Evolutionary conservation across 2,888 invertebrate genomes (phyloP).

Genomic region (Margaritifera margaritifera): DNA sequence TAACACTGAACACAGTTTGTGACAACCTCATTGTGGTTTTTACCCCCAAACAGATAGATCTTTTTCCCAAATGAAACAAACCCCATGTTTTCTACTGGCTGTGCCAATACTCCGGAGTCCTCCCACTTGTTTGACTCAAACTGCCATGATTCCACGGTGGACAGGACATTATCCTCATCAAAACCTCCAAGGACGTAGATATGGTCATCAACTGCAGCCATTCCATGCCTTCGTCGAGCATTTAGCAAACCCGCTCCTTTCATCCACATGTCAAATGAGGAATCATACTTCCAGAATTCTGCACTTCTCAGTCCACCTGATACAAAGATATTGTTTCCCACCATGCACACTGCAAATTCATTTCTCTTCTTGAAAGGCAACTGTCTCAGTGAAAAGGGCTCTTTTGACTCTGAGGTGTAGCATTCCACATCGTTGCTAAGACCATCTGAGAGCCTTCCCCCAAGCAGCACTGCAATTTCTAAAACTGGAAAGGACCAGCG

Average conservation of each 20-base stretch:
- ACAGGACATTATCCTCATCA: slow-evolving; percentile 63
- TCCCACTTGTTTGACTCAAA: slow-evolving; percentile 58
- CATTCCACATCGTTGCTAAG: slow-evolving; percentile 66
- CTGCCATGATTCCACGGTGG: slow-evolving; percentile 63
- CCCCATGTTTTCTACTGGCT: slow-evolving; percentile 68
- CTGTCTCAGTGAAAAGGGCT: slow-evolving; percentile 56
- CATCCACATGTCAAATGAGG: slow-evolving; percentile 62
- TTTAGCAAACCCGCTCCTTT: slow-evolving; percentile 58
- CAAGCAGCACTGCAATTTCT: slow-evolving; percentile 61
- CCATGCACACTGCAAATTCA: slow-evolving; percentile 62
- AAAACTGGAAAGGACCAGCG: slow-evolving; percentile 49
- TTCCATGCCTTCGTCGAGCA: slow-evolving; percentile 62
- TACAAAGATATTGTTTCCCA: slow-evolving; percentile 64
- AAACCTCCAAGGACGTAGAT: slow-evolving; percentile 65
- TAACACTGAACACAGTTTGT: slow-evolving; percentile 64
- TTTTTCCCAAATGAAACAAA: slow-evolving; percentile 57
- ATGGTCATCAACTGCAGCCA: slow-evolving; percentile 62
- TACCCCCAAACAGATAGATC: slow-evolving; percentile 65
- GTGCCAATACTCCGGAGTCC: slow-evolving; percentile 50
- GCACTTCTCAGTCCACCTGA: slow-evolving; percentile 64
- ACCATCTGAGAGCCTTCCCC: slow-evolving; percentile 62
- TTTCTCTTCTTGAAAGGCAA: slow-evolving; percentile 66
- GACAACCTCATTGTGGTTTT: slow-evolving; percentile 66
- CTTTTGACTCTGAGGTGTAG: slow-evolving; percentile 53
- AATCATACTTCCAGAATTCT: slow-evolving; percentile 67